These are phyloP conservation scores for Stegostoma tigrinum DNA, from an alignment of 2,113 vertebrate genomes.

Conservation along the genomic window DNA sequence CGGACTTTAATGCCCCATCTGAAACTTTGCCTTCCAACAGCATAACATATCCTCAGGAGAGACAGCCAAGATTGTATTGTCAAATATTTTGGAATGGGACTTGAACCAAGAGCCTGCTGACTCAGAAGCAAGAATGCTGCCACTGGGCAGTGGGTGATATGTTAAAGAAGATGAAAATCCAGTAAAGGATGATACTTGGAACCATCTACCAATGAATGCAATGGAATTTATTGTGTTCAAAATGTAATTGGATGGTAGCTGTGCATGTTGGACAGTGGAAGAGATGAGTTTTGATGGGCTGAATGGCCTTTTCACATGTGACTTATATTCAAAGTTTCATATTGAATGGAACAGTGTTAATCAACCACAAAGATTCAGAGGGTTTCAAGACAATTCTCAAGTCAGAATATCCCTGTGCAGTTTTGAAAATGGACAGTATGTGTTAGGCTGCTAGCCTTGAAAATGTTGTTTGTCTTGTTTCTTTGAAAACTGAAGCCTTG, in stretches of 20 bases:
- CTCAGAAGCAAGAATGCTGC: background rate
- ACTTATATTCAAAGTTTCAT: background rate
- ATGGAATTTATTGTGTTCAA: background rate
- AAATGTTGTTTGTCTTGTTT: background rate
- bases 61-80: background rate
- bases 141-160: background rate
- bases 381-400: background rate
- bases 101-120: background rate
- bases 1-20: background rate
- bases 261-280: background rate
- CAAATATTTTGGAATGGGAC: background rate
- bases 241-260: background rate
- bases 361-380: background rate
- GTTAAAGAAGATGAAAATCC: background rate
- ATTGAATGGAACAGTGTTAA: background rate
- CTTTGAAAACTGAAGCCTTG: background rate
- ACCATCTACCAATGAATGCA: background rate
- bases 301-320: background rate
- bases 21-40: background rate
- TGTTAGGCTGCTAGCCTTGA: background rate
- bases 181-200: background rate
- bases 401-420: background rate
- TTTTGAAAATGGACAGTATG: background rate
- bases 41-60: background rate
- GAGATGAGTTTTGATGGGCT: background rate